Base-by-base conservation (phyloP, 2,113 vertebrate species). In the Bubo bubo region DNA sequence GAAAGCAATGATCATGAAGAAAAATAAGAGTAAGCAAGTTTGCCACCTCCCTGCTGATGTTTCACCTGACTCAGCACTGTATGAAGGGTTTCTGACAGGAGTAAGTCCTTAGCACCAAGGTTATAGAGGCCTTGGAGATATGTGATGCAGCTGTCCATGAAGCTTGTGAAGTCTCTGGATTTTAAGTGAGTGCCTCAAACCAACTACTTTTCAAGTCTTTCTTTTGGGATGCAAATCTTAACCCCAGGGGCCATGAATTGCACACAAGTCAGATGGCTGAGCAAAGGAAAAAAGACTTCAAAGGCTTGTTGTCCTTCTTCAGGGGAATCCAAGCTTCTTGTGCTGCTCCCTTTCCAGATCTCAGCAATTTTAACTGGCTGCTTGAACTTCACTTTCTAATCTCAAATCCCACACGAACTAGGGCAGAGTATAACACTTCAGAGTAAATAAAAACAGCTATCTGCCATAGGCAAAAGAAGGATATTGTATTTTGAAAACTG, bases 141-240 rank as follows among this genome's bases (percentile, higher is more conserved):
- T 59, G 71, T 5, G 18, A 22, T 47, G 58, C 66, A 71, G 74
- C 71, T 82, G 53, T 70, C 32, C 53, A 56, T 8, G 17, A 55
- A 96, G 68, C 30, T 79, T 89, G 72, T 52, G 88, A 94, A 90
- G 77, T 59, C 70, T 64, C 74, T 68, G 59, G 88, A 67, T 92
- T 93, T 8, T 55, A 45, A 81, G 68, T 23, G 77, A 88, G 53
- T 53, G 66, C 67, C 79, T 84, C 64, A 94, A 81, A 91, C 62
- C 62, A 93, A 88, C n/a, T 90, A 37, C 94, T 97, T 94, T 86
- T 97, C 88, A 86, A 97, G 79, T 63, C 55, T 95, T 85, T 74
- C 86, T 95, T 96, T 91, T 50, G 91, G 94, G 96, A 98, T 93
- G 92, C 81, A 97, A 97, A 97, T 97, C 85, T 84, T 86, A 70